Conservation (phyloP, 2,113 vertebrate species). For the human region GRCh38 chr18:80180001-80180500, state of each 20-base stretch:
- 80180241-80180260: background rate
- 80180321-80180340: background rate
- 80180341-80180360: background rate
- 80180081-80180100: rapidly evolving
- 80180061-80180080: background rate
- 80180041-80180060: background rate
- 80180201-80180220: background rate
- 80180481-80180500: background rate
- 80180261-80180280: too few relatives aligned
- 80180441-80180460: background rate
- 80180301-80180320: background rate
- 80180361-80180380: too few relatives aligned
- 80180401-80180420: background rate
- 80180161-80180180: background rate
- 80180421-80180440: background rate
- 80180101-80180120: background rate
- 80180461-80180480: too few relatives aligned
- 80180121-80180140: background rate
- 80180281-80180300: background rate
- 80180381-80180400: too few relatives aligned
- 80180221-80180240: background rate
- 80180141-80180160: background rate
- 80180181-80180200: background rate
- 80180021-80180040: background rate
- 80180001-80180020: background rate